A percentile compares a stretch with the other conserved stretches of the same genome.
Conservation (phyloP, 2,888 invertebrate genomes). For the Caenorhabditis imperialis region DNA sequence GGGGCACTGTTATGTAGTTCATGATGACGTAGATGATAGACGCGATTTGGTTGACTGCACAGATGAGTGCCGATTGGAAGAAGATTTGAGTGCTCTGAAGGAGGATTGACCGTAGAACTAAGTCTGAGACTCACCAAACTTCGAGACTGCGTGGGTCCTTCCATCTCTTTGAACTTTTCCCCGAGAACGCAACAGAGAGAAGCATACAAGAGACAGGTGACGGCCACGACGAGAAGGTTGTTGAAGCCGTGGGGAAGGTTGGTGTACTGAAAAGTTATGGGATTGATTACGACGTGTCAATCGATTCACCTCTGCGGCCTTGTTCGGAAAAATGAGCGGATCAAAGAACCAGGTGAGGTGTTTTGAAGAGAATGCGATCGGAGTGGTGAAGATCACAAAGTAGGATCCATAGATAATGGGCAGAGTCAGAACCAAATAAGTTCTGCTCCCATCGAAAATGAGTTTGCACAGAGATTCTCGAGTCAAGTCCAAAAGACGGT, state of each 20-base stretch:
- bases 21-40: conserved; percentile 53
- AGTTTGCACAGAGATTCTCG: conserved; percentile 4
- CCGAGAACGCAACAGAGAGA: conserved; percentile 36
- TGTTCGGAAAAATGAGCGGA: conserved; percentile 34
- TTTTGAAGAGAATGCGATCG: conserved; percentile 30
- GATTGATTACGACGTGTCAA: too few species aligned
- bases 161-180: conserved; percentile 24
- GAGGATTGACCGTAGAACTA: background rate
- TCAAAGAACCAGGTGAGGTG: conserved; percentile 43
- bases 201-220: conserved; percentile 39
- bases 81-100: conserved; percentile 46
- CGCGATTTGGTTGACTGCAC: conserved; percentile 40
- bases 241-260: conserved; percentile 48
- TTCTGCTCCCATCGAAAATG: conserved; percentile 20
- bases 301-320: conserved; percentile 12
- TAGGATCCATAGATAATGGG: conserved; percentile 34
- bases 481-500: conserved; percentile 23
- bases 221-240: conserved; percentile 43
- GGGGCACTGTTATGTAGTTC: conserved; percentile 44
- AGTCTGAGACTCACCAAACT: conserved; percentile 2
- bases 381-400: conserved; percentile 44
- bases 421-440: conserved; percentile 21
- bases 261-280: conserved; percentile 26
- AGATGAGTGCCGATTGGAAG: conserved; percentile 51
- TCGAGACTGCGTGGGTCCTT: conserved; percentile 10